Evolutionary conservation across 2,113 vertebrate species (phyloP).

Genomic region (Hyperoodon ampullatus): DNA sequence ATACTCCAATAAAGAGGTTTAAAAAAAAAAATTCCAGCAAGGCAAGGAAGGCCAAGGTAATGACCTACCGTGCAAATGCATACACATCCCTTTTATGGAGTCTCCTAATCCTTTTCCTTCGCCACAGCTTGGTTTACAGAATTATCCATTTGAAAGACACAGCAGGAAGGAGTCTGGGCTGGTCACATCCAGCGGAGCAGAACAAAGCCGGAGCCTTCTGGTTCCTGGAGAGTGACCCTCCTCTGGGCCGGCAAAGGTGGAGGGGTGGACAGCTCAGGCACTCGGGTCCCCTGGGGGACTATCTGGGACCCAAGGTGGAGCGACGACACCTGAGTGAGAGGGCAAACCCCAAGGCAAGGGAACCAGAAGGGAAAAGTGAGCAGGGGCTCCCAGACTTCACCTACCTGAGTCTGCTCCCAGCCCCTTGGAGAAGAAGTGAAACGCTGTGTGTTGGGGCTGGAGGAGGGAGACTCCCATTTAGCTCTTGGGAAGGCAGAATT

Average conservation of each 20-base stretch:
- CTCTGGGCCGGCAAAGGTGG: rapidly evolving
- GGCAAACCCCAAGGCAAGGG: neutral
- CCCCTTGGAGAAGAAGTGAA: neutral
- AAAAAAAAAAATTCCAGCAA: too few relatives aligned
- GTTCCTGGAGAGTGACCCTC: neutral
- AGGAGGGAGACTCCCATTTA: neutral
- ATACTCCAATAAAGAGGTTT: too few relatives aligned
- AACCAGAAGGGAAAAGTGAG: neutral
- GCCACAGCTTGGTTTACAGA: neutral
- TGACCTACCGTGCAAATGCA: neutral
- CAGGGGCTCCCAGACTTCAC: neutral
- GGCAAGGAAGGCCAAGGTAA: neutral
- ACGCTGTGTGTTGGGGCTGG: too few relatives aligned
- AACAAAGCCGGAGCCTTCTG: neutral
- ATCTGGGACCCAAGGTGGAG: rapidly evolving
- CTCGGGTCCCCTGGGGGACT: neutral
- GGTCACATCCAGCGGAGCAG: neutral
- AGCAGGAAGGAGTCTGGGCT: neutral
- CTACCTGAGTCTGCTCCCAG: neutral
- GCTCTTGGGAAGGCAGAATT: neutral
- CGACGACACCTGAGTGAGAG: rapidly evolving
- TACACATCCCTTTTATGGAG: neutral
- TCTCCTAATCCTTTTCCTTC: neutral
- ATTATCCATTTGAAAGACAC: neutral
- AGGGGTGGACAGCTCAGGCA: rapidly evolving